Conservation (phyloP, 2,888 invertebrate genomes). For the Ophioninae sp. region DNA sequence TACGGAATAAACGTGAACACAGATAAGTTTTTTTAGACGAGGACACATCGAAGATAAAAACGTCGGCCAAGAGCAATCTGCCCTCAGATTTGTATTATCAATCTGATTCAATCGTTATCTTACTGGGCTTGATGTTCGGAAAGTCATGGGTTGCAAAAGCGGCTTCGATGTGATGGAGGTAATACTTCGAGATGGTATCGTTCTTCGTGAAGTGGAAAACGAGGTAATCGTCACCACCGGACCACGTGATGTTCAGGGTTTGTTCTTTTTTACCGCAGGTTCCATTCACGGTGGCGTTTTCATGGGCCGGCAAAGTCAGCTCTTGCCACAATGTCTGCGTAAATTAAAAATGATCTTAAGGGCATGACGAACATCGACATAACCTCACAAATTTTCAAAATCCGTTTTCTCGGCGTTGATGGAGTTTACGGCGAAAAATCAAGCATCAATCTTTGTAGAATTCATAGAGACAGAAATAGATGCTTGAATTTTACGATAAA, state of each 20-base stretch:
- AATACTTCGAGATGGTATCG: slow-evolving; percentile 74
- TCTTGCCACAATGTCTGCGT: slow-evolving; percentile 33
- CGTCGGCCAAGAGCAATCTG: not conserved
- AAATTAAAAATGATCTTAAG: slow-evolving; percentile 15
- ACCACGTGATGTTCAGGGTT: slow-evolving; percentile 80
- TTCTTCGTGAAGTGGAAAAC: slow-evolving; percentile 81
- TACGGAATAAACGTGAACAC: not conserved
- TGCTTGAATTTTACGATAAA: too few relatives aligned
- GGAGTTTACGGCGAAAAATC: too few relatives aligned
- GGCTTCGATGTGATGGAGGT: slow-evolving; percentile 71
- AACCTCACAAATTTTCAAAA: too few relatives aligned
- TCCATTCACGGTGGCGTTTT: slow-evolving; percentile 77
- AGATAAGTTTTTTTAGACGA: not conserved
- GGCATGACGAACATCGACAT: too few relatives aligned
- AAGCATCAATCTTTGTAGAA: too few relatives aligned
- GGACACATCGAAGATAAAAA: not conserved
- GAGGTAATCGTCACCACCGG: slow-evolving; percentile 71
- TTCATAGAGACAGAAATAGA: too few relatives aligned
- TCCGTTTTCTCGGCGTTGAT: too few relatives aligned
- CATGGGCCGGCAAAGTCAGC: slow-evolving; percentile 80
- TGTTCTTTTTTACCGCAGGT: slow-evolving; percentile 78
- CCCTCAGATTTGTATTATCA: not conserved
- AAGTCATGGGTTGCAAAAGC: slow-evolving; percentile 74
- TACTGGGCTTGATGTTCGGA: slow-evolving; percentile 75
- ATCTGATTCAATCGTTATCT: slow-evolving; percentile 44